Conservation (phyloP, 2,797 vertebrate genomes). For the Acrossocheilus wenchowensis region DNA sequence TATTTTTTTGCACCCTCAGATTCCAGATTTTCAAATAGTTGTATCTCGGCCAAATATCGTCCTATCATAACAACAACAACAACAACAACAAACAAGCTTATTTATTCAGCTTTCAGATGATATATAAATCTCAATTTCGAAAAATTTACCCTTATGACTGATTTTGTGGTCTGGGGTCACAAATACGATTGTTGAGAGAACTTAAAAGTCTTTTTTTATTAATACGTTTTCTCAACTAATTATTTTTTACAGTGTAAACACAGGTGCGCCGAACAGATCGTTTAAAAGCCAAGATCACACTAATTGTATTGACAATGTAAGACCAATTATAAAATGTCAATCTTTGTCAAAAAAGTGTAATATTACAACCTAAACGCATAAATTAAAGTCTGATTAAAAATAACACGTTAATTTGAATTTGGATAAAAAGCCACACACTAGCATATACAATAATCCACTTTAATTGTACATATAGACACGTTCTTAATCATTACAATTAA, state of each 20-base stretch:
- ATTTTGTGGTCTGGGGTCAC: no score
- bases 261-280: background rate
- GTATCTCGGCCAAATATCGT: no score
- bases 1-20: no score
- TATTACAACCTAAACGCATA: background rate
- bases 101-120: no score
- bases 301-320: background rate
- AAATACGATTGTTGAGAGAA: no score
- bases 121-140: no score
- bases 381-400: background rate
- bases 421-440: background rate
- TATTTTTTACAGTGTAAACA: background rate
- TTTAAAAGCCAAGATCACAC: background rate
- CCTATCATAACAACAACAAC: no score
- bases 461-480: background rate
- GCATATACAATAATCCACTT: conserved; percentile 4
- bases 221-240: no score
- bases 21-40: no score
- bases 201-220: no score
- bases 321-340: background rate
- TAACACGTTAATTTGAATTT: background rate
- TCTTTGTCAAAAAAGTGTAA: background rate
- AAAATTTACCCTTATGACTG: no score
- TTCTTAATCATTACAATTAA: background rate
- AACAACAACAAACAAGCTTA: no score